Percentiles rank a stretch among this genome's conserved stretches.
Conservation (phyloP, 1,140 invertebrate genomes). For the Scaptodrosophila lebanonensis region DNA sequence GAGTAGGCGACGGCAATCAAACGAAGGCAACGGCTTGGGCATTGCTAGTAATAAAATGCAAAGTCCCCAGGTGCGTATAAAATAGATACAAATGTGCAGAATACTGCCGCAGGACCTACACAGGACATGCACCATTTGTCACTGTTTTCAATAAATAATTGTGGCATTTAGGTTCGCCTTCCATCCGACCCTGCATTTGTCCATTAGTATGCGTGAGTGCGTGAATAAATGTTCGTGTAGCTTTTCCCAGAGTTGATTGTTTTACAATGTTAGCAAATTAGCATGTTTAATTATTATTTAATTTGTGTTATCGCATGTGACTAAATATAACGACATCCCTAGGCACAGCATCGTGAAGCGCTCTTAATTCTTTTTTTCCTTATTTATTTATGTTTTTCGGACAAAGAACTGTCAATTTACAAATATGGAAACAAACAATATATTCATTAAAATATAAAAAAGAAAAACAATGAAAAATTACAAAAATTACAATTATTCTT, state of each 20-base stretch:
- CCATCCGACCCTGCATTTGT: background rate
- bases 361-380: too few relatives aligned
- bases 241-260: constrained; percentile 20
- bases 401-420: too few relatives aligned
- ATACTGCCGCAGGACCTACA: constrained; percentile 10
- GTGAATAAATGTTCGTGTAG: background rate
- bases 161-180: too few relatives aligned
- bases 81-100: constrained; percentile 41
- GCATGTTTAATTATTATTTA: constrained; percentile 35
- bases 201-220: constrained; percentile 2
- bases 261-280: constrained; percentile 23
- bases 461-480: too few relatives aligned
- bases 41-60: constrained; percentile 43
- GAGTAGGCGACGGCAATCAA: too few relatives aligned
- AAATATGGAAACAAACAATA: too few relatives aligned
- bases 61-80: constrained; percentile 47
- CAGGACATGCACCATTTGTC: constrained; percentile 5
- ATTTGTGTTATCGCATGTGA: constrained; percentile 12
- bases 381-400: too few relatives aligned
- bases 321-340: too few relatives aligned
- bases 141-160: constrained; percentile 31
- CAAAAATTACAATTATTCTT: too few relatives aligned
- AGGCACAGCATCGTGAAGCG: too few relatives aligned
- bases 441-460: too few relatives aligned
- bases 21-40: too few relatives aligned